Base-by-base conservation (phyloP, 1,140 invertebrate genomes). In the Aphelinus certus region DNA sequence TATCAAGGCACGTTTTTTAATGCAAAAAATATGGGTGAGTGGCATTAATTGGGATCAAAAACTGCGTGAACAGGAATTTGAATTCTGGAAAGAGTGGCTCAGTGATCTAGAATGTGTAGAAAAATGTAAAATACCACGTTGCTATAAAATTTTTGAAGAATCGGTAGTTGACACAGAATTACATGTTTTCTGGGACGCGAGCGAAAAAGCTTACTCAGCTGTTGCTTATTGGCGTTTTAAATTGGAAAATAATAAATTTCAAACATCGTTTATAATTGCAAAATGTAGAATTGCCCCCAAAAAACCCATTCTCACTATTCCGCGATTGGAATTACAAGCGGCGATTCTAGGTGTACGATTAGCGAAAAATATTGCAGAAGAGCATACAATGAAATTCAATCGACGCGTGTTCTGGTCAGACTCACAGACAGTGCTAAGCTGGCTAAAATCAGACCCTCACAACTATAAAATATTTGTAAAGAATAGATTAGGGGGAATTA, bases 251-350 rank as follows among this genome's bases (percentile, higher is more conserved):
- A 43, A 46, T 3, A 48, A 64, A 5, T 71, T 82, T 88, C 57
- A 78, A 90, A n/a, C 80, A 86, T 64, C 62, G 7, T 1, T 64
- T 5, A 26, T 60, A 90, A 88, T 83, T 86, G 9, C 83, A 86
- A 70, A 82, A 94, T 55, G 83, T 93, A n/a, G 89, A 90, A 2
- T 95, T 93, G 92, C 84, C 89, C 88, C 2, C 80, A 92, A 60
- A 93, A 91, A 63, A 92, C 93, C 84, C 87, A 26, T 26, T 26
- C 89, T 73, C 89, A 92, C 1, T 91, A 94, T 78, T 49, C 47
- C 62, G 46, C 62, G 62, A 2, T 49, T 64, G 7, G 62, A 64
- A 49, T 26, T 64, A 4, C 46, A 64, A 9, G 62, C 45, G 47
- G 47, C 62, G 48, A 3, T 48, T 9, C 7, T 64, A 2, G 62